Base-by-base conservation (phyloP, 1,140 invertebrate species). In the Pteromalus puparum region DNA sequence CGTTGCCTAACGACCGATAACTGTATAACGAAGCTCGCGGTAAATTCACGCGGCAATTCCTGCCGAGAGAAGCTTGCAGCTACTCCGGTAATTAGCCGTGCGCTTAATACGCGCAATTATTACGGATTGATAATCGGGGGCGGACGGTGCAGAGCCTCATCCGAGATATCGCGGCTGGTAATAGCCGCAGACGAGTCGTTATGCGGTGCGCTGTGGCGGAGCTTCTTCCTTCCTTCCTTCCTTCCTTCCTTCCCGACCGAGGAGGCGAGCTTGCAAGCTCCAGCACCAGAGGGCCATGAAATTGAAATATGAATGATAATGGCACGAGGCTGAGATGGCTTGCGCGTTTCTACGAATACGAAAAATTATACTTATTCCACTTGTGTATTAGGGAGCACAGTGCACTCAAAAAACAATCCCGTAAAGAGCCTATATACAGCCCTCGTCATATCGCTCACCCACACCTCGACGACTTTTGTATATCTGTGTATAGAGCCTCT, bases 91-190 rank as follows among this genome's bases (percentile, higher is more conserved):
- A 91, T 91, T 91, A 91, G 89, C 88, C 88, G 28, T 30, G 67
- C 74, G 89, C 88, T 91, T 89, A 91, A 91, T 91, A 89, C 87
- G 87, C 88, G 88, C 89, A 91, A 92, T 92, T 92, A 92, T 91
- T 90, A 89, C 87, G 89, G 89, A 92, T 91, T 92, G 91, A 91
- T 91, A 91, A 91, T 90, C 88, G 89, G 86, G 34, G 24, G 81
- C 42, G 87, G 28, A 30, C 65, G n/a, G 65, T 9, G 30, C 30
- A 46, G 34, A 21, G 13, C 5, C 12, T 4, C 15, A 34, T 0
- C n/a, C 46, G 24, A 89, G 90, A 67, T 82, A 82, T 75, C 53
- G 89, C 89, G 89, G 85, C 87, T 88, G 90, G 87, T 91, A 92
- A 91, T 91, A 88, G 88, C 87, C 26, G 75, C 53, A 30, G 24